Percentiles rank a stretch among this genome's conserved stretches.
These are phyloP conservation scores for Latheticus oryzae DNA, from an alignment of 2,888 invertebrate genomes.

Conservation along the genomic window DNA sequence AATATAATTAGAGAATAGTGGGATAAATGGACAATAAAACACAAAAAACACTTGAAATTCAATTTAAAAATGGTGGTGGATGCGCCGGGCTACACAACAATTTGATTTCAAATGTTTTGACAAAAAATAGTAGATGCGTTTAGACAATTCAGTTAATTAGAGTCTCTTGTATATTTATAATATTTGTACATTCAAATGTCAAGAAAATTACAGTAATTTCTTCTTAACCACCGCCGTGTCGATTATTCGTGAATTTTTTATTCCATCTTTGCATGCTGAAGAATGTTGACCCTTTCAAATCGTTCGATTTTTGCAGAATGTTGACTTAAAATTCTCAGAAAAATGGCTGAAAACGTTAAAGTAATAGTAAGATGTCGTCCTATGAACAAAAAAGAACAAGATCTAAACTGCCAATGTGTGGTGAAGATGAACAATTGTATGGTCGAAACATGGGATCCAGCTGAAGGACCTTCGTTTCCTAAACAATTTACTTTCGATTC, in stretches of 20 bases:
- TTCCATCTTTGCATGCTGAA: not conserved
- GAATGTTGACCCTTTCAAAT: not conserved
- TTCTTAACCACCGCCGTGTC: not conserved
- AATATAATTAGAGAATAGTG: not conserved
- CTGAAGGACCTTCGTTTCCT: constrained; percentile 70
- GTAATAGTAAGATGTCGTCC: constrained; percentile 90
- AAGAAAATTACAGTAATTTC: too few relatives aligned
- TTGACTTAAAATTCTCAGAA: too few relatives aligned
- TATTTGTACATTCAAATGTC: too few relatives aligned
- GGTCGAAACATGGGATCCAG: constrained; percentile 74
- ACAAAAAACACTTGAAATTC: too few relatives aligned
- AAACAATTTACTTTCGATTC: constrained; percentile 88
- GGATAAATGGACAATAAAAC: too few relatives aligned
- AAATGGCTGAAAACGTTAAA: constrained; percentile 76
- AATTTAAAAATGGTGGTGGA: not conserved
- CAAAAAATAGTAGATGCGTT: too few relatives aligned
- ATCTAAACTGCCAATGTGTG: constrained; percentile 76
- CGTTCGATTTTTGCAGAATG: constrained; percentile 36
- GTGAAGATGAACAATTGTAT: constrained; percentile 74
- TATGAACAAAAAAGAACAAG: constrained; percentile 81
- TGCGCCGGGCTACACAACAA: too few relatives aligned
- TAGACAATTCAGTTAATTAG: too few relatives aligned
- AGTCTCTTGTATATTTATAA: too few relatives aligned
- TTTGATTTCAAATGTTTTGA: too few relatives aligned
- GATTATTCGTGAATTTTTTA: not conserved